Evolutionary conservation across 1,140 invertebrate genomes (phyloP), one percentile per base, ranked within the genome.

Genomic region (Drosophila busckii): DNA sequence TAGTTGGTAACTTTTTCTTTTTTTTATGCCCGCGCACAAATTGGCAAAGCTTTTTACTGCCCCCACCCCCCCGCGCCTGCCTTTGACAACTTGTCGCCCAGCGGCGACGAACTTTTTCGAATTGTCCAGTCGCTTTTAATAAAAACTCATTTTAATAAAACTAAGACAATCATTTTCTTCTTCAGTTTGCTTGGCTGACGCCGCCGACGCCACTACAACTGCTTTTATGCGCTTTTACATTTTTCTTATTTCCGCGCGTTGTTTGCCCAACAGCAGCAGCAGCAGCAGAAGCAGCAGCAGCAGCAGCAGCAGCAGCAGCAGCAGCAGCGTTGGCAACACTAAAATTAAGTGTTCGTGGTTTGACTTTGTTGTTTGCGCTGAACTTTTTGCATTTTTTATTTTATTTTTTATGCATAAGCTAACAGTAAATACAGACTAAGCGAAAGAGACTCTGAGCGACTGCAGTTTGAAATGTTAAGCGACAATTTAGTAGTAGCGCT

Each of bases 1-100:
- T 78, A 80, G 73, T 78, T 80, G 58, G 46, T 26, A 78, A 80
- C 68, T 80, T 78, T 78, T 64, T n/a, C n/a, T n/a, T 71, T 66
- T 44, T 65, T 48, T 55, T 61, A 16, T 31, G 25, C 40, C 23
- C 9, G 63, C 73, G 71, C 68, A 73, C 73, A 78, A 78, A 78
- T 80, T 78, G 73, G 73, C 73, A 71, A 50, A 61, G 31, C 44
- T 67, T 70, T 60, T 62, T 68, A 55, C 44, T 63, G 26, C 17
- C 32, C 8, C 9, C 25, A 34, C 16, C 28, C 42, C 19, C 26
- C 34, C 29, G 49, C 12, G 32, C 26, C 55, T 78, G 67, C 62
- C 67, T 64, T 80, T 78, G 71, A 67, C 71, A 76, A 76, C 29
- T 61, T 70, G 63, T 49, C 45, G 23, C 16, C 26, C 41, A 13